Base-by-base conservation (phyloP, 1,140 invertebrate genomes). In the Aricia agestis region DNA sequence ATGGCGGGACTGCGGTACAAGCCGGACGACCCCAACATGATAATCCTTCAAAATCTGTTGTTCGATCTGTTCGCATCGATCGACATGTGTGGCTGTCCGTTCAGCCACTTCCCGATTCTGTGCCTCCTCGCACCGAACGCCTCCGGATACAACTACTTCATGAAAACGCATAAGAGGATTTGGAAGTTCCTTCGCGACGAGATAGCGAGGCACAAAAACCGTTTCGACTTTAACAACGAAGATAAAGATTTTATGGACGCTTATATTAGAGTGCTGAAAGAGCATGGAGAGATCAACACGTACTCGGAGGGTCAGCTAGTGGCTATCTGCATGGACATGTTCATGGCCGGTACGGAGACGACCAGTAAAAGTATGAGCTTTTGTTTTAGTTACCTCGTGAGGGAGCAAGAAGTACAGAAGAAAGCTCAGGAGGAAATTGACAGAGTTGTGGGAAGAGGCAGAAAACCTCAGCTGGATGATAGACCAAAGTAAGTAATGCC, bases 221-320 rank as follows among this genome's bases (percentile, higher is more conserved):
- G 93, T 0, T 95, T 96, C 79, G 78, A 89, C 63, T 91, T 74
- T 76, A 93, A 90, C 41, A 91, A 89, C 25, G 93, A 94, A 58
- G 94, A 95, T 2, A 93, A 95, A 68, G 97, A 98, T 89, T 94
- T 98, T 18, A 97, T 98, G 93, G 97, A 98, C 78, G 94, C 95
- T 9, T 98, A 97, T 81, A 90, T 98, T 17, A 93, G 96, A 79
- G 93, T 94, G 69, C 82, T 96, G 66, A 89, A 93, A 68, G 92
- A 93, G 9, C 86, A 89, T n/a, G 92, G 92, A 9, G 91, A 90
- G 70, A 82, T 89, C n/a, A 73, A 89, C 2, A 92, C 86, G 13
- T 93, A 93, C 76, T 92, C 92, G 81, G 96, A 97, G 81, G 92
- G 93, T 59, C 96, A 97, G 74, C 81, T 97, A 58, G 83, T 97